Evolutionary conservation across 1,140 invertebrate species (phyloP).

Genomic region (Lordiphosa clarofinis): DNA sequence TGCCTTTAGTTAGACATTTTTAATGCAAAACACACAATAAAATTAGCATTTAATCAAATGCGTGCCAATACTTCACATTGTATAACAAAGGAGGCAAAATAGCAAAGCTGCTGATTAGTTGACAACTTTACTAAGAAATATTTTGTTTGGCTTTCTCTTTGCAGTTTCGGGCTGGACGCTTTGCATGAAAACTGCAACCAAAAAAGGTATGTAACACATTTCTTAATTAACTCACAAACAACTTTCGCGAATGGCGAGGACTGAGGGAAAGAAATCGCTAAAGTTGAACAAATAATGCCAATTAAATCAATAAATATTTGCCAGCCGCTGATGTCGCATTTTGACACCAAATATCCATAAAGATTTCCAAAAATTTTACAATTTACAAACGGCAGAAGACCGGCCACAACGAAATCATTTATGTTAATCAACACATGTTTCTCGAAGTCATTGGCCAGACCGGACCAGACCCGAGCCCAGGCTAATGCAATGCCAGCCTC

Average conservation of each 20-base stretch:
- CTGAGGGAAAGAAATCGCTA: constrained; percentile 1
- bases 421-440: constrained; percentile 76
- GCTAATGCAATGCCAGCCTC: constrained; percentile 25
- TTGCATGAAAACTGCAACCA: constrained; percentile 65
- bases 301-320: constrained; percentile 71
- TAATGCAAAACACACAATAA: constrained; percentile 41
- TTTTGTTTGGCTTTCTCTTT: constrained; percentile 54
- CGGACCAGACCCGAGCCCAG: constrained; percentile 23
- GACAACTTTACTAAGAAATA: constrained; percentile 42
- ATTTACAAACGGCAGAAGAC: constrained; percentile 48
- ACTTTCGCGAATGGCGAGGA: constrained; percentile 17
- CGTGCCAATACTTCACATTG: constrained; percentile 45
- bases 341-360: constrained; percentile 62
- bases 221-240: constrained; percentile 33
- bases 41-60: constrained; percentile 42
- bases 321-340: constrained; percentile 52
- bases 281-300: constrained; percentile 52
- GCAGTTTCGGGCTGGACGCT: constrained; percentile 31
- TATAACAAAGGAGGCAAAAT: constrained; percentile 21
- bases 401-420: constrained; percentile 63
- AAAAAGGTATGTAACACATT: constrained; percentile 58
- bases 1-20: constrained; percentile 48
- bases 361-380: constrained; percentile 53
- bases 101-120: constrained; percentile 32
- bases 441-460: constrained; percentile 67